Evolutionary conservation across 2,113 vertebrate species (phyloP).

Genomic region (Phodopus roborovskii): DNA sequence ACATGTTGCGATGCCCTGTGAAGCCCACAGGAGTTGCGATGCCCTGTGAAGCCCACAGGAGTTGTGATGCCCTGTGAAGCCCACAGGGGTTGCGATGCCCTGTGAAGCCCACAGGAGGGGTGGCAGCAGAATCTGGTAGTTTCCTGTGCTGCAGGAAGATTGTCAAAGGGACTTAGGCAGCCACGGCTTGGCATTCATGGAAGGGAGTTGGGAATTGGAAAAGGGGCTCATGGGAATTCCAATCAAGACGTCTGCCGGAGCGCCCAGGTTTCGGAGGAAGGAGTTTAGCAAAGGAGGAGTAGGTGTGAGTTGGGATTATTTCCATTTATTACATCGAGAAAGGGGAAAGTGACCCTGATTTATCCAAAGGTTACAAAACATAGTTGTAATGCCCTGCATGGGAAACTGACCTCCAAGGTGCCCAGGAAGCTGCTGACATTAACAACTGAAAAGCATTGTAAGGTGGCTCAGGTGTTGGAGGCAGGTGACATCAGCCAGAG

Average conservation of each 20-base stretch:
- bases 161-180: slow-evolving; percentile 51
- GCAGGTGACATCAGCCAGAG: slow-evolving; percentile 78
- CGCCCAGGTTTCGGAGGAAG: slow-evolving; percentile 45
- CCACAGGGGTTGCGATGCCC: slow-evolving; percentile 69
- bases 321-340: slow-evolving; percentile 73
- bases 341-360: slow-evolving; percentile 73
- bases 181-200: slow-evolving; percentile 57
- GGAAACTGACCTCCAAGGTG: slow-evolving; percentile 80
- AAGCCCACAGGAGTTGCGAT: slow-evolving; percentile 64
- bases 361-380: slow-evolving; percentile 77
- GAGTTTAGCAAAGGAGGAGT: slow-evolving; percentile 74
- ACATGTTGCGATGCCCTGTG: slow-evolving; percentile 65
- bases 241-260: slow-evolving; percentile 73
- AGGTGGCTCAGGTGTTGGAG: slow-evolving; percentile 74
- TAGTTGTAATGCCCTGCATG: slow-evolving; percentile 68
- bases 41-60: slow-evolving; percentile 63
- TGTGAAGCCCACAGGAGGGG: slow-evolving; percentile 49
- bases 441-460: slow-evolving; percentile 70
- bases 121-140: background rate
- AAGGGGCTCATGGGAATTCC: slow-evolving; percentile 59
- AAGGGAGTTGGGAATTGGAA: slow-evolving; percentile 55
- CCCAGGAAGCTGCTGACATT: slow-evolving; percentile 69
- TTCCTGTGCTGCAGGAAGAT: slow-evolving; percentile 41
- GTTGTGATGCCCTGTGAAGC: slow-evolving; percentile 64
- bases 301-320: slow-evolving; percentile 74